phyloP scores from a whole-genome alignment of 2,888 invertebrate genomes.

The Eurois occulta region DNA sequence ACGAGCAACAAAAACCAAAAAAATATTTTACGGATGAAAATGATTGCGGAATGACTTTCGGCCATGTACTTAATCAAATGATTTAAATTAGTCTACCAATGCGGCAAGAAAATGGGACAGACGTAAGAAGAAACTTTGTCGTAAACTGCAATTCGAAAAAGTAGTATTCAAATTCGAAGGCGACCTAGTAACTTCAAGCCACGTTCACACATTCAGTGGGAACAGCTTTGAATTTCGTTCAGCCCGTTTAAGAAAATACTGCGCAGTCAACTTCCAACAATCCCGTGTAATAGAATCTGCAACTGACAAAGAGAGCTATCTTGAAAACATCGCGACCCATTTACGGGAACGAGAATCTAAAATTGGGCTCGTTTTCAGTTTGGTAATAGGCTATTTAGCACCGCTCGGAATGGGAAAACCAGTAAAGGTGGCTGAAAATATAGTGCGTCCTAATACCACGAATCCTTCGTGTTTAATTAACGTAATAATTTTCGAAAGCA shows the following conservation, averaged over 20 bases:
- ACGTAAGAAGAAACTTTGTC: slow-evolving; percentile 26
- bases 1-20: background rate
- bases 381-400: slow-evolving; percentile 62
- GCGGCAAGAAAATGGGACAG: slow-evolving; percentile 10
- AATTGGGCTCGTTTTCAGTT: slow-evolving; percentile 54
- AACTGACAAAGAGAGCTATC: slow-evolving; percentile 62
- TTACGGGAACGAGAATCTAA: slow-evolving; percentile 55
- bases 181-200: slow-evolving; percentile 51
- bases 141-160: slow-evolving; percentile 43
- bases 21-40: background rate
- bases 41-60: background rate
- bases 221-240: slow-evolving; percentile 57
- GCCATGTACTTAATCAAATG: background rate
- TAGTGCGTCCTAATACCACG: slow-evolving; percentile 48
- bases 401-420: slow-evolving; percentile 36
- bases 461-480: slow-evolving; percentile 68
- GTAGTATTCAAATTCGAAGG: slow-evolving; percentile 53
- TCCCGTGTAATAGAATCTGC: slow-evolving; percentile 63
- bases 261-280: slow-evolving; percentile 57
- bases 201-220: slow-evolving; percentile 52
- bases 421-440: slow-evolving; percentile 55
- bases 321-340: slow-evolving; percentile 57
- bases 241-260: slow-evolving; percentile 61
- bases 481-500: slow-evolving; percentile 66
- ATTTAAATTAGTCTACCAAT: slow-evolving; percentile 9